These are phyloP conservation scores for Australoheros scitulus DNA, from an alignment of 2,113 vertebrate genomes.

Conservation along the genomic window DNA sequence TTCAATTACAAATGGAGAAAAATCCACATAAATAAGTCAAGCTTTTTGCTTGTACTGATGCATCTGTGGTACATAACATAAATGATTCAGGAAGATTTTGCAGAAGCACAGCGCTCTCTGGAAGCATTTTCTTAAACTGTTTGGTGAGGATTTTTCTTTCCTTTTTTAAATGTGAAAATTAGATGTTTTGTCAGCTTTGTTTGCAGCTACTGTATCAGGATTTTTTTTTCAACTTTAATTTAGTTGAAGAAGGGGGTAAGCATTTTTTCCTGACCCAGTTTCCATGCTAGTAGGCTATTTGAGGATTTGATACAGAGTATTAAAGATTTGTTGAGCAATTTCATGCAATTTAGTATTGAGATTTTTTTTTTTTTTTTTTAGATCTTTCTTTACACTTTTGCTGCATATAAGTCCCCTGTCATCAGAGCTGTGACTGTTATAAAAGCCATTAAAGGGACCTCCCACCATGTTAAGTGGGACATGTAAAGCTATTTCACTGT, in stretches of 20 bases:
- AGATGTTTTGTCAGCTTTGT: slow-evolving; percentile 25
- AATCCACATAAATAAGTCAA: slow-evolving; percentile 26
- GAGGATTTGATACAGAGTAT: slow-evolving; percentile 41
- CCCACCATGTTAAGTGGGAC: slow-evolving; percentile 9
- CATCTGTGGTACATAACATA: slow-evolving; percentile 13
- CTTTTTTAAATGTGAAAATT: background rate
- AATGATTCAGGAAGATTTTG: slow-evolving; percentile 26
- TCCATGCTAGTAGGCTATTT: slow-evolving; percentile 29
- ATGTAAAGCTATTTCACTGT: background rate
- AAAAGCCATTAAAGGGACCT: slow-evolving; percentile 35
- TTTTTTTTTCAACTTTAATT: slow-evolving; percentile 22
- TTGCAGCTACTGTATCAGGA: slow-evolving; percentile 10
- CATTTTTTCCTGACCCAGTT: slow-evolving; percentile 36
- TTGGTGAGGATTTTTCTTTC: background rate
- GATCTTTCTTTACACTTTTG: slow-evolving; percentile 21
- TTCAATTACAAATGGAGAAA: slow-evolving; percentile 9
- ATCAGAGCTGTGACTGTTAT: background rate
- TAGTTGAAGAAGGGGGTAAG: slow-evolving; percentile 11
- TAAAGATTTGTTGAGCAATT: slow-evolving; percentile 42
- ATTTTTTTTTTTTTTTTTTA: background rate
- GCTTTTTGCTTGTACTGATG: background rate
- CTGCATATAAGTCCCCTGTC: background rate
- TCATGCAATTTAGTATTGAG: slow-evolving; percentile 36
- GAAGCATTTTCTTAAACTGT: background rate
- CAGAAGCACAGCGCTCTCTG: slow-evolving; percentile 2